Percentiles rank a stretch among this genome's conserved stretches.
Conservation (phyloP, 2,888 invertebrate genomes). For the Lycaena phlaeas region DNA sequence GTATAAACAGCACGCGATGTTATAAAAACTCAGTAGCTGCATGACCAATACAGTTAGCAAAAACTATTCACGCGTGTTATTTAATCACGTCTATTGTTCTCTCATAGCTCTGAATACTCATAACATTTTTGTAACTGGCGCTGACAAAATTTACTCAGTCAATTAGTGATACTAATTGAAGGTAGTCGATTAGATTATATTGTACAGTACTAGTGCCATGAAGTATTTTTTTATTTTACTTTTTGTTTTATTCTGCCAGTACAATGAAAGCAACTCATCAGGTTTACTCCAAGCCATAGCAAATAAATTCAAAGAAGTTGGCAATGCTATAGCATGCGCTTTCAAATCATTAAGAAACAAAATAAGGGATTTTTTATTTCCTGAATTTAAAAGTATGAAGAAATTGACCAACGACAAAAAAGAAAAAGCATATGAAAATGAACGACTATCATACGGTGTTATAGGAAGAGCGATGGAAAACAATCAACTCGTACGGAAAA, state of each 20-base stretch:
- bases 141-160: neutral
- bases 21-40: neutral
- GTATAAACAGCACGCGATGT: neutral
- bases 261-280: conserved; percentile 12
- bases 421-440: too few species aligned
- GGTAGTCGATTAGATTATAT: neutral
- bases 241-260: neutral
- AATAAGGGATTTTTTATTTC: neutral
- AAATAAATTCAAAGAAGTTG: neutral
- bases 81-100: conserved; percentile 1
- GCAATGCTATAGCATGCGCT: neutral
- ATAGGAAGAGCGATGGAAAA: too few species aligned
- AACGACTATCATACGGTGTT: too few species aligned
- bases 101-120: conserved; percentile 14
- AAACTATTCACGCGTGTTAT: neutral
- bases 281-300: neutral
- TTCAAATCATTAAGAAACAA: neutral
- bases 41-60: neutral
- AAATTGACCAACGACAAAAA: neutral
- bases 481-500: too few species aligned
- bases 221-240: neutral
- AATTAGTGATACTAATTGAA: neutral
- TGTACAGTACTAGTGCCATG: neutral
- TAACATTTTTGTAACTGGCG: conserved; percentile 16
- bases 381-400: neutral